Conservation (phyloP, 2,113 vertebrate genomes). For the Pteropus alecto region DNA sequence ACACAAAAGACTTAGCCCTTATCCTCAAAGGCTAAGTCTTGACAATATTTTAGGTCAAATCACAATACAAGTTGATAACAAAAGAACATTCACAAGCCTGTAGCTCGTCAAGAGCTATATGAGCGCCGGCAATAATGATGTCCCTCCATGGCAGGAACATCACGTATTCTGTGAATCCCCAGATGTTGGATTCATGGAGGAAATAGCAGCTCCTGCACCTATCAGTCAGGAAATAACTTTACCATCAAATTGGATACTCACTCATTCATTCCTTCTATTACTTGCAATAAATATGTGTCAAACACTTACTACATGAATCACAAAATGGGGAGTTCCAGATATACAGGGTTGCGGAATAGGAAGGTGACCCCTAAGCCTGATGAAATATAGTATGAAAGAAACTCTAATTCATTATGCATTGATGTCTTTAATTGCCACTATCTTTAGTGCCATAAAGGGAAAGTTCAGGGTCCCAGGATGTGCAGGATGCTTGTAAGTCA, state of each 20-base stretch:
- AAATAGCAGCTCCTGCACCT: not conserved
- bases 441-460: not conserved
- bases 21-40: not conserved
- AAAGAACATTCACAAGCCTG: not conserved
- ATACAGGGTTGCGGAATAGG: not conserved
- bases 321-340: not conserved
- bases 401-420: not conserved
- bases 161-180: not conserved
- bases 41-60: not conserved
- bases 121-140: not conserved
- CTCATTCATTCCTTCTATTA: not conserved
- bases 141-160: not conserved
- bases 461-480: not conserved
- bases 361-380: not conserved
- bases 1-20: not conserved
- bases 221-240: not conserved
- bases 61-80: not conserved
- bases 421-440: not conserved
- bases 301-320: too few species aligned
- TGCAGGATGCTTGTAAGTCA: not conserved
- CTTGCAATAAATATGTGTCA: not conserved
- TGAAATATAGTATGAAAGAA: not conserved
- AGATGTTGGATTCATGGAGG: not conserved
- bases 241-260: not conserved
- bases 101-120: not conserved